These are phyloP conservation scores for Ceratosolen solmsi DNA, from an alignment of 1,140 invertebrate genomes.

Conservation along the genomic window DNA sequence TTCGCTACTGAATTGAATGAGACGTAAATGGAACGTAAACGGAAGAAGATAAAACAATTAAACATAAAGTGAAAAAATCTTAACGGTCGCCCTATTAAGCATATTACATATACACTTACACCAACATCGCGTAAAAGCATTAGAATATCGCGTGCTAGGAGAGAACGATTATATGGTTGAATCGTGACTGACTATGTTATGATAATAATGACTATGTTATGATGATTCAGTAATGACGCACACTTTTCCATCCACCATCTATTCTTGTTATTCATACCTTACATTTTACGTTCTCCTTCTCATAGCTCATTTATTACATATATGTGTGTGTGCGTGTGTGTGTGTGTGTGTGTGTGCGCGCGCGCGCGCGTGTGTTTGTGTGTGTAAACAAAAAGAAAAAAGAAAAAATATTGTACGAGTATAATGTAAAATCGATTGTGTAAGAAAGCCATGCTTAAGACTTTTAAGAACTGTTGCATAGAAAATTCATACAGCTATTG, in stretches of 20 bases:
- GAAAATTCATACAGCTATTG: conserved; percentile 2
- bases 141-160: conserved; percentile 35
- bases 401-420: background rate
- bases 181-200: conserved; percentile 70
- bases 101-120: conserved; percentile 47
- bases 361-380: no score
- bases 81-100: conserved; percentile 53
- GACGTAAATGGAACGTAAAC: conserved; percentile 36
- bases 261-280: no score
- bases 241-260: conserved; percentile 24
- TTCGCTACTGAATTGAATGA: conserved; percentile 55
- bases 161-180: conserved; percentile 67
- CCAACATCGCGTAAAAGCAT: conserved; percentile 41
- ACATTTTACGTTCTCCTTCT: background rate
- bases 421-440: conserved; percentile 46
- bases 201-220: conserved; percentile 64
- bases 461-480: conserved; percentile 23
- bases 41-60: conserved; percentile 23
- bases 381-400: background rate
- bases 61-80: conserved; percentile 37
- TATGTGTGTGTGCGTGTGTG: no score
- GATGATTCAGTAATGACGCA: conserved; percentile 53
- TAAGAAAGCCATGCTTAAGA: conserved; percentile 41
- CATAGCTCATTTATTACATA: background rate
- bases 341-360: no score